A percentile compares a stretch with the other conserved stretches of the same genome.
Conservation (phyloP, 1,140 invertebrate species). For the Sarcophaga bullata region DNA sequence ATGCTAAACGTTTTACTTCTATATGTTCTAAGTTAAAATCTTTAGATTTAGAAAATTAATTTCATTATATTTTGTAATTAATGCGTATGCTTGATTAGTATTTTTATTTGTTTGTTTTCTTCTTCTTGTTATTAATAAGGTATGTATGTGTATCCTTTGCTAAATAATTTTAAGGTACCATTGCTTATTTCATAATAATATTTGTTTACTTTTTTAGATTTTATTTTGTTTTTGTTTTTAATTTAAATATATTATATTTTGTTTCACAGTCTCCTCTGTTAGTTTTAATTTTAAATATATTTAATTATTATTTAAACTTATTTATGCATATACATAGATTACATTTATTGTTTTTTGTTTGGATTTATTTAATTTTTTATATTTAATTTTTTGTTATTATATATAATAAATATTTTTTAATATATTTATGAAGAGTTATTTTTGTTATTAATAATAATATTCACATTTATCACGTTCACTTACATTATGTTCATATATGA, state of each 20-base stretch:
- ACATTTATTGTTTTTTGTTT: conserved; percentile 23
- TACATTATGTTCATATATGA: conserved; percentile 41
- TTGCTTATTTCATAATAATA: conserved; percentile 34
- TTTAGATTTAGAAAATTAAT: conserved; percentile 25
- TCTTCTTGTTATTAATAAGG: conserved; percentile 1
- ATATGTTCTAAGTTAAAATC: background rate
- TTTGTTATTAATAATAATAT: conserved; percentile 32
- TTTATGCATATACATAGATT: conserved; percentile 39
- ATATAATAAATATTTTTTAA: background rate
- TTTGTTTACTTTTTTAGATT: conserved; percentile 20
- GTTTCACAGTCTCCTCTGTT: conserved; percentile 41
- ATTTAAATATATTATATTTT: conserved; percentile 27
- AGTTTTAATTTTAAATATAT: conserved; percentile 17
- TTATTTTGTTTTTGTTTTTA: conserved; percentile 1
- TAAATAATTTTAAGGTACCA: conserved; percentile 42
- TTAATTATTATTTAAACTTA: conserved; percentile 32
- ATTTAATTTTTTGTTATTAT: conserved; percentile 20
- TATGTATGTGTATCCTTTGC: conserved; percentile 7
- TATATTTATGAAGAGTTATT: conserved; percentile 10
- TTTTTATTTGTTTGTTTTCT: background rate
- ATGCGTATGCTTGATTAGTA: conserved; percentile 10
- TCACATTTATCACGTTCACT: conserved; percentile 41
- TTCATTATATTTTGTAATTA: conserved; percentile 1
- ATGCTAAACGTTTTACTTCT: background rate
- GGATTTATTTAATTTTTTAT: background rate